Evolutionary conservation across 2,888 invertebrate species (phyloP).

Genomic region (Euplagia quadripunctaria): DNA sequence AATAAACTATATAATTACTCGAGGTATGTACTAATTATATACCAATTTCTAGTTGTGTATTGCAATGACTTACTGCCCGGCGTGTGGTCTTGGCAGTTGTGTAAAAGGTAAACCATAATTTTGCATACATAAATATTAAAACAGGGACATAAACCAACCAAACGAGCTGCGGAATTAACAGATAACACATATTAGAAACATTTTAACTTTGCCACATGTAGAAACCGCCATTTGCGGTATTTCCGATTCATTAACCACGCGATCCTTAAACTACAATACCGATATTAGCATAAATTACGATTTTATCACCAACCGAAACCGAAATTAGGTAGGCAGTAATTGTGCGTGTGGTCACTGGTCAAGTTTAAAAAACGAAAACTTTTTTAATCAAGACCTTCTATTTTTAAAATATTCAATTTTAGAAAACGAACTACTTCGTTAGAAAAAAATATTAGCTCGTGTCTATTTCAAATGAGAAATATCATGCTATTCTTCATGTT

Average conservation of each 20-base stretch:
- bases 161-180: constrained; percentile 42
- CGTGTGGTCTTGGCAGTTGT: constrained; percentile 19
- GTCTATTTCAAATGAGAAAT: not conserved
- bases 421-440: not conserved
- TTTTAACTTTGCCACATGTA: constrained; percentile 63
- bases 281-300: constrained; percentile 79
- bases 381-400: constrained; percentile 41
- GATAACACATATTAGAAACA: constrained; percentile 44
- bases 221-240: constrained; percentile 73
- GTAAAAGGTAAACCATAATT: constrained; percentile 21
- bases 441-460: not conserved
- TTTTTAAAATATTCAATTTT: constrained; percentile 24
- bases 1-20: not conserved
- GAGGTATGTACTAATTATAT: not conserved
- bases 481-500: too few relatives aligned
- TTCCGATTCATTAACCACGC: constrained; percentile 78
- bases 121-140: constrained; percentile 42
- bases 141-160: constrained; percentile 38
- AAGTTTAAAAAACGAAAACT: constrained; percentile 29
- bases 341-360: constrained; percentile 64
- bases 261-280: constrained; percentile 67
- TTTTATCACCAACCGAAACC: constrained; percentile 73
- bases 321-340: constrained; percentile 74
- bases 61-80: not conserved
- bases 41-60: not conserved